Evolutionary conservation across 2,797 vertebrate genomes (phyloP).

Genomic region (Platalea minor): DNA sequence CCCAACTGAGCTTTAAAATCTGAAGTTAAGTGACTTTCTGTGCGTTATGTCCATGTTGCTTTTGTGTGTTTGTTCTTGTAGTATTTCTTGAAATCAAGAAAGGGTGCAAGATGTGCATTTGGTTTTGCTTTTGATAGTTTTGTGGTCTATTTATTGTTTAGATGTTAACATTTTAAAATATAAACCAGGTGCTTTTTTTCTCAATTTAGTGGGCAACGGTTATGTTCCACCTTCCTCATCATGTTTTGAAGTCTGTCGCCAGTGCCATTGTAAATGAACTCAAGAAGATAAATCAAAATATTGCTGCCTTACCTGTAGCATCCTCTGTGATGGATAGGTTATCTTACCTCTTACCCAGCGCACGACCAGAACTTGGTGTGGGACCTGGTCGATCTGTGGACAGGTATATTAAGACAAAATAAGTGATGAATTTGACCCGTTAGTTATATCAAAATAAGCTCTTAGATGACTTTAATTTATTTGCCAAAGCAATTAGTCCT

Average conservation of each 20-base stretch:
- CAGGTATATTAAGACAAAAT: slow-evolving; percentile 77
- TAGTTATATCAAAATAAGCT: background rate
- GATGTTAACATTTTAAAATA: background rate
- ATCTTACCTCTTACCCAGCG: slow-evolving; percentile 98
- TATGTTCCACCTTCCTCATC: slow-evolving; percentile 96
- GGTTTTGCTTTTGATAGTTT: background rate
- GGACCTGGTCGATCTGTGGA: slow-evolving; percentile 97
- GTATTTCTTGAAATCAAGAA: background rate
- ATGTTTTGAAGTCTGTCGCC: slow-evolving; percentile 92
- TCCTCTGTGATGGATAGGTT: slow-evolving; percentile 99
- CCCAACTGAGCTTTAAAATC: background rate
- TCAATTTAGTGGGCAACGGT: slow-evolving; percentile 94
- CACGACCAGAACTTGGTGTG: slow-evolving; percentile 93
- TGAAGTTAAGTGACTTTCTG: background rate
- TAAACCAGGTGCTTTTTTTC: background rate
- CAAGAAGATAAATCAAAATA: slow-evolving; percentile 99
- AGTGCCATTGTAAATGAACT: slow-evolving; percentile 95
- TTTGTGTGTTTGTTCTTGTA: background rate
- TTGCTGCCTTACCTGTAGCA: slow-evolving; percentile 97
- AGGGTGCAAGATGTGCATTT: background rate
- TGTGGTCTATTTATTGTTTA: background rate
- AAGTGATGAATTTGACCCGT: background rate
- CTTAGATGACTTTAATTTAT: background rate
- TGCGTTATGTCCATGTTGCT: fast-evolving
- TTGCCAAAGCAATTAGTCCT: background rate